Percentiles rank a stretch among this genome's conserved stretches.
Evolutionary conservation across 2,888 invertebrate species (phyloP).

Genomic region (Schizotus pectinicornis): DNA sequence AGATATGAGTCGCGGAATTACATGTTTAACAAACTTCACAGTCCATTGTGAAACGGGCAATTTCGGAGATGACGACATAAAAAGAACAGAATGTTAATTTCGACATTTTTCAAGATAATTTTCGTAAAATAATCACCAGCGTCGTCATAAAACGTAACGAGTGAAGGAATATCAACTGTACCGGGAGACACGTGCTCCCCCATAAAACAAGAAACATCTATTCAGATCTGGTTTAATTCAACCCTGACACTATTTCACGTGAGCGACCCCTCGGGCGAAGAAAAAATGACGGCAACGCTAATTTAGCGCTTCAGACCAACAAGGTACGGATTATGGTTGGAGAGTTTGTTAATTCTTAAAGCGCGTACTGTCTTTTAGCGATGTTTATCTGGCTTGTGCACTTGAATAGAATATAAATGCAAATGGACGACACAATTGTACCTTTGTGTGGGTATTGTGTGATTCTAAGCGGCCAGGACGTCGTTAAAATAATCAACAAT

Average conservation of each 20-base stretch:
- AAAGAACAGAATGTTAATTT: slow-evolving; percentile 28
- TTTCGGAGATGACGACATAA: slow-evolving; percentile 10
- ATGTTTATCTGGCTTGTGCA: slow-evolving; percentile 56
- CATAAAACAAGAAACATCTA: slow-evolving; percentile 50
- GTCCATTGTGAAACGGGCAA: slow-evolving; percentile 18
- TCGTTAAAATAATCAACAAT: slow-evolving; percentile 59
- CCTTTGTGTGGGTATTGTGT: slow-evolving; percentile 57
- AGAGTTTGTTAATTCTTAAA: slow-evolving; percentile 55
- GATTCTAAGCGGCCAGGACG: slow-evolving; percentile 53
- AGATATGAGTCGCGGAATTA: slow-evolving; percentile 25
- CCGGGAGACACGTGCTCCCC: slow-evolving; percentile 48
- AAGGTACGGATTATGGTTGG: slow-evolving; percentile 27
- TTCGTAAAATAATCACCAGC: slow-evolving; percentile 35
- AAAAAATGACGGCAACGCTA: slow-evolving; percentile 22
- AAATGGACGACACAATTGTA: slow-evolving; percentile 58
- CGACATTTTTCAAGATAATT: slow-evolving; percentile 32
- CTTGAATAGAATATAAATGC: slow-evolving; percentile 59
- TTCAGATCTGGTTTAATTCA: slow-evolving; percentile 46
- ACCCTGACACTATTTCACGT: slow-evolving; percentile 31
- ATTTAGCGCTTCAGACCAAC: slow-evolving; percentile 24
- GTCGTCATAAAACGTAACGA: slow-evolving; percentile 41
- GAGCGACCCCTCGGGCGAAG: slow-evolving; percentile 19
- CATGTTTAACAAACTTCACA: slow-evolving; percentile 15
- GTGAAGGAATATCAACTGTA: slow-evolving; percentile 40
- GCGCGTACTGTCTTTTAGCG: slow-evolving; percentile 54